Base-by-base conservation (phyloP, 1,140 invertebrate species). In the Eciton burchellii region DNA sequence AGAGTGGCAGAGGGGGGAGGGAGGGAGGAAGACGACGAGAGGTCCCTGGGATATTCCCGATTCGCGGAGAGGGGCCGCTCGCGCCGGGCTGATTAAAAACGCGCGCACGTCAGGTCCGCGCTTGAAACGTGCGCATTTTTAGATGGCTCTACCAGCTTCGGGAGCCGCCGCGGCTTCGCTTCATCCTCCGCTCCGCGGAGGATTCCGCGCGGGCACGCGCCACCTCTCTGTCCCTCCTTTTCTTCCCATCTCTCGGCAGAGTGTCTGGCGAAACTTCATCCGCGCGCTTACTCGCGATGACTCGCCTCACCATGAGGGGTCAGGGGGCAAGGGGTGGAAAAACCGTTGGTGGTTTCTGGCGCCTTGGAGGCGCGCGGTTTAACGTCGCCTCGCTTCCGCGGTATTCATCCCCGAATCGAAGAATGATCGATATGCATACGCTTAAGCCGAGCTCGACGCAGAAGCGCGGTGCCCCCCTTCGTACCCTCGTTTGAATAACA, bases 401-500 rank as follows among this genome's bases (percentile, higher is more conserved):
- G 83, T 82, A 89, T 91, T 90, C 84, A 90, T 92, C 85, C 16
- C 35, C 35, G 35, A 56, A 83, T 89, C 86, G 90, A 86, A 88
- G 84, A 90, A 89, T 89, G 91, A 93, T 94, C 92, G 90, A 94
- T 93, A 90, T 92, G 92, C 91, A 91, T 93, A 93, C 73, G 89
- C 89, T 90, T 52, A 85, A 24, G 41, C 26, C 74, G 49, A 8
- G 49, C 12, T 8, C 49, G 19, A 26, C 62, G 59, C 66, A 83
- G 65, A 54, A 66, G 72, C 72, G 60, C 68, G 81, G 24, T 70
- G 63, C 77, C 63, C 49, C 60, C 52, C 29, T 47, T 41, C 73
- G 77, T 83, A 88, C 88, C 92, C 92, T 94, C 89, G 91, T 94
- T 94, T 93, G 91, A 92, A 94, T 94, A 94, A 93, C 92, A 93